These are phyloP conservation scores for Decapterus maruadsi DNA, from an alignment of 2,797 vertebrate genomes.

Conservation along the genomic window DNA sequence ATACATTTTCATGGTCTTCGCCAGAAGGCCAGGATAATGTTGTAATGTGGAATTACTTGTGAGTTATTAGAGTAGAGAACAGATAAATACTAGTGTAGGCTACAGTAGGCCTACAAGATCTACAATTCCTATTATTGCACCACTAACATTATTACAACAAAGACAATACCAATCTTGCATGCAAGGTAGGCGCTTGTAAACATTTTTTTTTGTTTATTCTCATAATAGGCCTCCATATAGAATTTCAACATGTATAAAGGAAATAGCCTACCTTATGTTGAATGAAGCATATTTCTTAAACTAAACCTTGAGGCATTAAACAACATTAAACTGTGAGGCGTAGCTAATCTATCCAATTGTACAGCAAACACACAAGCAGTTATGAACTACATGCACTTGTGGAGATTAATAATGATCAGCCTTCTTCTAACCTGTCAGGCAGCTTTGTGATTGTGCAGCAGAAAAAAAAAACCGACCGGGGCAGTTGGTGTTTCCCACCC, in stretches of 20 bases:
- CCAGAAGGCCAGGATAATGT: not conserved
- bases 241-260: not conserved
- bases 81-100: not conserved
- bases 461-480: constrained; percentile 6
- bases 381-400: not conserved
- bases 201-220: no score
- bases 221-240: not conserved
- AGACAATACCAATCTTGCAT: not conserved
- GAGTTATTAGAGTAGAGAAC: not conserved
- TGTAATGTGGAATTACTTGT: not conserved
- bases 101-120: not conserved
- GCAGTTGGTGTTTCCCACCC: constrained; percentile 62
- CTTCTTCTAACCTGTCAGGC: not conserved
- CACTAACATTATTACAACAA: not conserved
- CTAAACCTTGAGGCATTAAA: not conserved
- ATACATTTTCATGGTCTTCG: not conserved
- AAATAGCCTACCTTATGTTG: not conserved
- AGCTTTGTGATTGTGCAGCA: constrained; percentile 12
- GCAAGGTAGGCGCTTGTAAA: no score
- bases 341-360: not conserved
- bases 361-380: no score
- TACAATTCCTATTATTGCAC: not conserved
- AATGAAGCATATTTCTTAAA: not conserved
- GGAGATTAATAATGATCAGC: not conserved
- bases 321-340: not conserved